These are phyloP conservation scores for Drosophila flavopinicola DNA, from an alignment of 2,888 invertebrate genomes.

Conservation along the genomic window DNA sequence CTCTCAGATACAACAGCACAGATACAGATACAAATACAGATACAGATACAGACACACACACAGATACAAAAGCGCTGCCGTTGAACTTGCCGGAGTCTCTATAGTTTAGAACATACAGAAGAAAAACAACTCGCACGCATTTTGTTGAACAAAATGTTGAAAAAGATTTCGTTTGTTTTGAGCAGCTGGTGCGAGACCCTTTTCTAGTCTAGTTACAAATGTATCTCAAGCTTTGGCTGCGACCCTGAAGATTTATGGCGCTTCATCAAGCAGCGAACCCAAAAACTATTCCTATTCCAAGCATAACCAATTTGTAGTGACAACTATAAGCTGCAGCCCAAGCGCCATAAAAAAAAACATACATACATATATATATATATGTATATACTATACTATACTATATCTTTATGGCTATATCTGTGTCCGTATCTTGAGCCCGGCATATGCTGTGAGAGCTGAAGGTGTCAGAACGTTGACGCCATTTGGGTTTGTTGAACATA, in stretches of 20 bases:
- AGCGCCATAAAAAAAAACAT: constrained; percentile 67
- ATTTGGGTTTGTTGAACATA: constrained; percentile 75
- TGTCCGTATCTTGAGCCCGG: constrained; percentile 40
- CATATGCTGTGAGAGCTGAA: constrained; percentile 32
- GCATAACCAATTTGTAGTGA: constrained; percentile 76
- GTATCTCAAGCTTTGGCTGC: constrained; percentile 41
- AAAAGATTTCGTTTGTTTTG: constrained; percentile 51
- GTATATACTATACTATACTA: no score
- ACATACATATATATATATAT: constrained; percentile 14
- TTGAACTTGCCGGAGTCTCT: constrained; percentile 28
- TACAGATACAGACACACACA: constrained; percentile 21
- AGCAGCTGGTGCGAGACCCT: constrained; percentile 50
- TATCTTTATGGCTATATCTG: constrained; percentile 33
- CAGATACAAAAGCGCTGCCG: constrained; percentile 32
- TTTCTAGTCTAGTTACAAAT: constrained; percentile 60
- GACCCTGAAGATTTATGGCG: constrained; percentile 71
- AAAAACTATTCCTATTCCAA: constrained; percentile 25
- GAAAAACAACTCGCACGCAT: constrained; percentile 31
- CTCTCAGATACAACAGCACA: constrained; percentile 16
- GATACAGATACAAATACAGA: constrained; percentile 18
- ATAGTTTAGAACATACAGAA: constrained; percentile 17
- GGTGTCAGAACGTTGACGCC: constrained; percentile 68
- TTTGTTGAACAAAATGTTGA: constrained; percentile 62
- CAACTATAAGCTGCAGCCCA: constrained; percentile 70
- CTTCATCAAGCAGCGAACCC: constrained; percentile 66